Evolutionary conservation across 1,140 invertebrate genomes (phyloP).

Genomic region (Leptestheria dahalacensis): DNA sequence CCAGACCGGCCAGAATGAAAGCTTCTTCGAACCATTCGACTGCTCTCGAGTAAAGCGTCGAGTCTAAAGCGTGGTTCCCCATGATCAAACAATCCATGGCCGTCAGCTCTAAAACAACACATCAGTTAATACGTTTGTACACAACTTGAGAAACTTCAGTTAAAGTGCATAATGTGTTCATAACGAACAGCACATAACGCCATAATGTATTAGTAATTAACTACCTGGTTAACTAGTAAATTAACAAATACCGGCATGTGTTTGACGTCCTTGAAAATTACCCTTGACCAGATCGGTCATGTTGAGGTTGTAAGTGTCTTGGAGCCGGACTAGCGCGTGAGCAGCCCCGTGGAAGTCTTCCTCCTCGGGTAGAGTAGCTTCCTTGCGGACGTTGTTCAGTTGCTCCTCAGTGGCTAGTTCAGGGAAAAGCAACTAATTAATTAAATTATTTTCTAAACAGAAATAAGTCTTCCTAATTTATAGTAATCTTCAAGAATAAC

Average conservation of each 20-base stretch:
- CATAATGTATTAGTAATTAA: no score
- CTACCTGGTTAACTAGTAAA: background rate
- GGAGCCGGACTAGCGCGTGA: conserved; percentile 36
- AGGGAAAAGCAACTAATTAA: background rate
- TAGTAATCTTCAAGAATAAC: no score
- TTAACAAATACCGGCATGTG: conserved; percentile 20
- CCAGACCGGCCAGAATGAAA: conserved; percentile 22
- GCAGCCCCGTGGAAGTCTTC: conserved; percentile 39
- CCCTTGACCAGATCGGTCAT: conserved; percentile 32
- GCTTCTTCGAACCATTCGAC: conserved; percentile 32
- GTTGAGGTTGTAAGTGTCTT: conserved; percentile 40
- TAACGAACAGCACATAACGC: conserved; percentile 1
- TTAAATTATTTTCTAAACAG: no score
- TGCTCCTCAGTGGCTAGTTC: conserved; percentile 22
- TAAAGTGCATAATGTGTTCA: no score
- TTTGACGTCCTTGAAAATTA: conserved; percentile 24
- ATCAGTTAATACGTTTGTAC: background rate
- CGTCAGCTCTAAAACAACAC: conserved; percentile 19
- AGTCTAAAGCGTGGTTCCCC: conserved; percentile 29
- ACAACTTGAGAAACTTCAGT: background rate
- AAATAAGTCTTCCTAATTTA: no score
- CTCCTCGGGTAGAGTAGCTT: conserved; percentile 29
- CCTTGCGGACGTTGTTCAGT: conserved; percentile 24
- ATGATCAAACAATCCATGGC: conserved; percentile 31
- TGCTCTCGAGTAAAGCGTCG: conserved; percentile 27